Evolutionary conservation across 2,888 invertebrate species (phyloP), one percentile per base, ranked within the genome.

Genomic region (Oegoconia quadripuncta): DNA sequence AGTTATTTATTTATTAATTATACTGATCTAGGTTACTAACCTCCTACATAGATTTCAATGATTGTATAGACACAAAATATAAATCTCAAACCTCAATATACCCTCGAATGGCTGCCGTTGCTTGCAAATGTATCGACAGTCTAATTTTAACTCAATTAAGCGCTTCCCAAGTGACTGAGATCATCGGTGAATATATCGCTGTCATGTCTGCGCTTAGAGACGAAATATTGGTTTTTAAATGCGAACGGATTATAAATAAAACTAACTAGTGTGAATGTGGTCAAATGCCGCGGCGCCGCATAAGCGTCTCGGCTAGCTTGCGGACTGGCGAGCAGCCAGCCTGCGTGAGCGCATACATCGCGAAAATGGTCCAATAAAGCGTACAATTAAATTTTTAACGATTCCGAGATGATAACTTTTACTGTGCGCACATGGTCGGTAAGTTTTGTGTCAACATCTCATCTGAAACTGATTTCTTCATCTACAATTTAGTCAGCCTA

Each of bases 281-380:
- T 84, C 57, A 60, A 62, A 74, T 64, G 51, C 64, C 65, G 78
- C 60, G 77, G 73, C 64, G 71, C 80, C 84, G 70, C 83, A 76
- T 55, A 73, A 74, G 71, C 66, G 70, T 72, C 63, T 69, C 71
- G 67, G 44, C 18, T n/a, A n/a, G 37, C 46, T 59, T 58, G 71
- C 58, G 73, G 73, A 64, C 74, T 83, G 81, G 82, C 80, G 52
- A 6, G 9, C 42, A 40, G 81, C 81, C 83, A 83, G 65, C 50
- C 56, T 59, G 68, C 75, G 74, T 69, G 57, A 65, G 81, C 81
- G 74, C 71, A 74, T 42, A 48, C 34, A 51, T 30, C 30, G 32
- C 44, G 32, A 48, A 46, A 46, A 39, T 39, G 44, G 54, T 48
- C 46, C 45, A 38, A 54, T 41, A 40, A 35, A 47, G 37, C 39